phyloP scores from a whole-genome alignment of 53 echinoderm and acorn worm species.

The Holothuria leucospilota region DNA sequence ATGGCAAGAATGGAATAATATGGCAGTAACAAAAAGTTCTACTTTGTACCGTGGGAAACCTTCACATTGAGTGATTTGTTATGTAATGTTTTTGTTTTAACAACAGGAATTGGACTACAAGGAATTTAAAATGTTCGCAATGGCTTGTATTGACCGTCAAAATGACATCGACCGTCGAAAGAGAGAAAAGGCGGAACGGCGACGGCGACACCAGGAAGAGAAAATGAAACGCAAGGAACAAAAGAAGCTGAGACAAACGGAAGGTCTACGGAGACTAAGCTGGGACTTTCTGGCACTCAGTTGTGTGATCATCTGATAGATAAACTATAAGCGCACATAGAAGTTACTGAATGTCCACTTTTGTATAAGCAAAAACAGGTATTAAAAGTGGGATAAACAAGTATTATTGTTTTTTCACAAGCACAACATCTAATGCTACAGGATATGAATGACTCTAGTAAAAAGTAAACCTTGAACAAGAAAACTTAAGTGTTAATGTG shows the following conservation, averaged over 20 bases:
- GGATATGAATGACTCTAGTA: no score
- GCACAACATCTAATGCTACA: no score
- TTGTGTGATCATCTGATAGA: neutral
- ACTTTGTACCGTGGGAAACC: no score
- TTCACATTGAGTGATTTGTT: no score
- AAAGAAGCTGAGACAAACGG: neutral
- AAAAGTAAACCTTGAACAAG: no score
- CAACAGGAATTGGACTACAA: conserved; percentile 93
- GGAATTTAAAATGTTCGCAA: conserved; percentile 99
- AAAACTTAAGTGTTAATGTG: no score
- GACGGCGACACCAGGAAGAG: conserved; percentile 62
- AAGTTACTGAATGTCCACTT: neutral
- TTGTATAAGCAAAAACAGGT: neutral
- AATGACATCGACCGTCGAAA: conserved; percentile 87
- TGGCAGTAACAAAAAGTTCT: no score
- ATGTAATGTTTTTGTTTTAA: neutral
- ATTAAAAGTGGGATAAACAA: neutral
- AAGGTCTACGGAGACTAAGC: neutral
- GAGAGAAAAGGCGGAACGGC: conserved; percentile 76
- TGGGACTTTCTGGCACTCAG: neutral
- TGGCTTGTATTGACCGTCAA: conserved; percentile 98
- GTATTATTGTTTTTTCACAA: no score
- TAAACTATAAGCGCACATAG: no score
- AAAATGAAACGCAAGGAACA: conserved; percentile 25
- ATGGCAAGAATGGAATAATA: no score